Conservation (phyloP, 1,140 invertebrate genomes). For the Temnothorax longispinosus region DNA sequence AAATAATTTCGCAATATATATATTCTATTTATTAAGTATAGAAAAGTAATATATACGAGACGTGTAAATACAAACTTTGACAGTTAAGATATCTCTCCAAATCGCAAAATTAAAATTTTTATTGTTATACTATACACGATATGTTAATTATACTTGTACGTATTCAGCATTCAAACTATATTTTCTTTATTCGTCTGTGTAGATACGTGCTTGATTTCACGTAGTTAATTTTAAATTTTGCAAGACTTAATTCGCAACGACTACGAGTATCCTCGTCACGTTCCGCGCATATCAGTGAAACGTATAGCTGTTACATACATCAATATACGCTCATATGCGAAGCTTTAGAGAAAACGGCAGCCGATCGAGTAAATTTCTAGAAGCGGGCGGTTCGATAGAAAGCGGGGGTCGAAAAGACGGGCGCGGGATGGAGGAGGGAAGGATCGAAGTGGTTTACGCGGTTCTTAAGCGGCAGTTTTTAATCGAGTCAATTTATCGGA, state of each 20-base stretch:
- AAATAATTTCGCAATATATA: not conserved
- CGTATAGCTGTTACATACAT: not conserved
- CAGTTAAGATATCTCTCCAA: not conserved
- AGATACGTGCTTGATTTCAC: not conserved
- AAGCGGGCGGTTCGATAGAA: conserved; percentile 29
- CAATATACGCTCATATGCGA: not conserved
- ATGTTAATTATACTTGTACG: not conserved
- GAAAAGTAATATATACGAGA: not conserved
- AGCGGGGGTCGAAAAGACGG: not conserved
- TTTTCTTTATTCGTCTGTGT: not conserved
- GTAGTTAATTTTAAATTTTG: conserved; percentile 2
- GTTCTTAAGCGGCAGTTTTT: conserved; percentile 73
- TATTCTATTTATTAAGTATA: not conserved
- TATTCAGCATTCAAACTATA: not conserved
- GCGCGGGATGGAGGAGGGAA: not conserved
- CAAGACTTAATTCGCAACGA: conserved; percentile 20
- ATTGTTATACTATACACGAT: not conserved
- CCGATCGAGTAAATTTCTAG: conserved; percentile 50
- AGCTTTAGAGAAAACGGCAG: conserved; percentile 52
- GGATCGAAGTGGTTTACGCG: conserved; percentile 60
- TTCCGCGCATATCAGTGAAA: conserved; percentile 23
- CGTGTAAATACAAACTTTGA: not conserved
- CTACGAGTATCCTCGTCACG: conserved; percentile 28
- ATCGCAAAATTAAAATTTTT: not conserved
- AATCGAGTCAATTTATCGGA: conserved; percentile 79